Base-by-base conservation (phyloP, 2,797 vertebrate genomes). In the Lemur catta region DNA sequence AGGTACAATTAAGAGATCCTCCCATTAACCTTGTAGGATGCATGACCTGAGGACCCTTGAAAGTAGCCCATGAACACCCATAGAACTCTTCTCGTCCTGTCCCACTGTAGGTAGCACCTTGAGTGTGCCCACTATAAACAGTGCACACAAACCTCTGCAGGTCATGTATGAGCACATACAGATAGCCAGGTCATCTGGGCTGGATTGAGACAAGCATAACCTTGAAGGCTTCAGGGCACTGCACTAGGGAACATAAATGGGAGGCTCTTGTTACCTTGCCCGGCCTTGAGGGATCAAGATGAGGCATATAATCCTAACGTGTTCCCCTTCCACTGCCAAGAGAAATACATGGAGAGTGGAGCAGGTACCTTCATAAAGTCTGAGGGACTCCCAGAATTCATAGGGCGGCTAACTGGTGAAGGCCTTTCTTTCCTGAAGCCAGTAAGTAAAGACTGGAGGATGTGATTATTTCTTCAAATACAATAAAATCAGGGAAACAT, bases 111-210 rank as follows among this genome's bases (percentile, higher is more conserved):
- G 22, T 35, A 18, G 22, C 24, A 57, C 4, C n/a, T n/a, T 79
- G 0, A 14, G 35, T 10, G 41, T 41, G 9, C 5, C 35, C 4
- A 1, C 1, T 38, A 20, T 9, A 30, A 38, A 15, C 8, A 30
- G 52, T 80, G 26, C 7, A 41, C 15, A 59, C 9, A 30, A 72
- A 9, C 26, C 55, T 80, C 55, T 28, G 38, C 15, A 9, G 15
- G 4, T 7, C 52, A 30, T 20, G 38, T 11, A 30, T 41, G 35
- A 57, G 24, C 78, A 80, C 55, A 80, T 7, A 30, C 4, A 41
- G 20, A 57, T 9, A 55, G 12, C 35, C 50, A 38, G 26, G 55
- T 22, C 18, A 33, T 22, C 46, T 75, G 28, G 20, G 13, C 18
- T 50, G 46, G 18, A 76, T 76, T 52, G 74, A 6, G 28, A 50